These are phyloP conservation scores for Pseudoatta argentina DNA, from an alignment of 1,140 invertebrate species.

Conservation along the genomic window DNA sequence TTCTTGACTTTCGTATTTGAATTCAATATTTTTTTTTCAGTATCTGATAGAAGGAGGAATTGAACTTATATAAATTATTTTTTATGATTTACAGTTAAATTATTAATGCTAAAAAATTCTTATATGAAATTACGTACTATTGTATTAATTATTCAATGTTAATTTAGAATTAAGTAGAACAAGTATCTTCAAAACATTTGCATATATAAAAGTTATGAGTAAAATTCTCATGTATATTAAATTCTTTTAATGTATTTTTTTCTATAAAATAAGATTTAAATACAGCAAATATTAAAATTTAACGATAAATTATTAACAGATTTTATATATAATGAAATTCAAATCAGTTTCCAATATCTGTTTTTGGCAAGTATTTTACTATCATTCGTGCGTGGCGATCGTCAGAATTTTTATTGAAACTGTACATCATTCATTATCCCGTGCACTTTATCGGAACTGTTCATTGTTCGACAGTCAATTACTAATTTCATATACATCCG, in stretches of 20 bases:
- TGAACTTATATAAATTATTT: conserved; percentile 17
- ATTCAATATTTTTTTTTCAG: not conserved
- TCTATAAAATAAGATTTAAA: not conserved
- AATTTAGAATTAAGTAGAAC: not conserved
- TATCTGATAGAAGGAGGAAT: not conserved
- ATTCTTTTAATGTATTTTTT: not conserved
- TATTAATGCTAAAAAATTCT: conserved; percentile 11
- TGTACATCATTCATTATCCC: conserved; percentile 15
- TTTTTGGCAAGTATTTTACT: conserved; percentile 1
- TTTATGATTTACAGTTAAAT: conserved; percentile 1
- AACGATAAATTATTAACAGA: not conserved
- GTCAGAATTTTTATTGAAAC: conserved; percentile 13
- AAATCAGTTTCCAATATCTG: conserved; percentile 6
- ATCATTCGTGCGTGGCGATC: not conserved
- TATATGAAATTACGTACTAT: not conserved
- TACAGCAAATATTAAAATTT: not conserved
- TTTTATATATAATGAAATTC: conserved; percentile 3
- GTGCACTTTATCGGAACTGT: conserved; percentile 1
- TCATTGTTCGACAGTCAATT: conserved; percentile 29
- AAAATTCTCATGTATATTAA: not conserved
- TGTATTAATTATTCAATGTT: conserved; percentile 8
- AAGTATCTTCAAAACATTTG: not conserved
- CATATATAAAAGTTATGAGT: not conserved
- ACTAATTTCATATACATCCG: conserved; percentile 17
- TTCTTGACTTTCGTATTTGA: not conserved